These are phyloP conservation scores for Mercenaria mercenaria DNA, from an alignment of 1,140 invertebrate genomes.

Conservation along the genomic window DNA sequence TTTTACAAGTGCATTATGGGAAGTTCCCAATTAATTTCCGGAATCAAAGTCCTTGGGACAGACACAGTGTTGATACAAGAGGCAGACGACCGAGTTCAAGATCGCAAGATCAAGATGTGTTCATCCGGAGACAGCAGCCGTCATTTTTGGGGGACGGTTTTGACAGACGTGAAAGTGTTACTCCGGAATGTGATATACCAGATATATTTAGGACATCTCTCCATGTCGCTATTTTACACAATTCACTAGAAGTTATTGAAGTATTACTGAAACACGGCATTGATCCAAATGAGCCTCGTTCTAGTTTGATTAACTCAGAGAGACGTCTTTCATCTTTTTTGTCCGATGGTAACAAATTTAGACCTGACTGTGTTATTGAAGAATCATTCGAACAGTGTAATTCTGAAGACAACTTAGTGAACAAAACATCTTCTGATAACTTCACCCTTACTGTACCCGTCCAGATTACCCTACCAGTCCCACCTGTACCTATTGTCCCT, in stretches of 20 bases:
- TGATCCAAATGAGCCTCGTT: constrained; percentile 87
- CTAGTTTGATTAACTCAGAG: constrained; percentile 56
- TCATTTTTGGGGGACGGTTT: constrained; percentile 75
- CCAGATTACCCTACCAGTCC: background rate
- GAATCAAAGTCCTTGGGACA: constrained; percentile 80
- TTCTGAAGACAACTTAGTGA: constrained; percentile 51
- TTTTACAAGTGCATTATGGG: constrained; percentile 88
- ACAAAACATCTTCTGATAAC: background rate
- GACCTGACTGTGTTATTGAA: constrained; percentile 52
- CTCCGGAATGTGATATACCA: constrained; percentile 79
- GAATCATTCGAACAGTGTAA: constrained; percentile 33
- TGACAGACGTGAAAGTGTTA: constrained; percentile 80
- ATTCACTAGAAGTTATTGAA: constrained; percentile 88
- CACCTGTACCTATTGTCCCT: background rate
- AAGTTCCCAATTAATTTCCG: constrained; percentile 85
- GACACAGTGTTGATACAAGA: constrained; percentile 76
- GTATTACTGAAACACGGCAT: constrained; percentile 88
- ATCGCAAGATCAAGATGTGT: constrained; percentile 60
- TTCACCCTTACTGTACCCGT: constrained; percentile 4
- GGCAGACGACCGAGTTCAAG: constrained; percentile 74
- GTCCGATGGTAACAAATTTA: constrained; percentile 41
- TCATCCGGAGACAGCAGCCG: constrained; percentile 63
- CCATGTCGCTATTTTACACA: constrained; percentile 88
- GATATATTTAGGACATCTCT: constrained; percentile 88
- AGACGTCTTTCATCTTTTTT: constrained; percentile 54